These are phyloP conservation scores for Chloebia gouldiae DNA, from an alignment of 2,113 vertebrate genomes.

Conservation along the genomic window DNA sequence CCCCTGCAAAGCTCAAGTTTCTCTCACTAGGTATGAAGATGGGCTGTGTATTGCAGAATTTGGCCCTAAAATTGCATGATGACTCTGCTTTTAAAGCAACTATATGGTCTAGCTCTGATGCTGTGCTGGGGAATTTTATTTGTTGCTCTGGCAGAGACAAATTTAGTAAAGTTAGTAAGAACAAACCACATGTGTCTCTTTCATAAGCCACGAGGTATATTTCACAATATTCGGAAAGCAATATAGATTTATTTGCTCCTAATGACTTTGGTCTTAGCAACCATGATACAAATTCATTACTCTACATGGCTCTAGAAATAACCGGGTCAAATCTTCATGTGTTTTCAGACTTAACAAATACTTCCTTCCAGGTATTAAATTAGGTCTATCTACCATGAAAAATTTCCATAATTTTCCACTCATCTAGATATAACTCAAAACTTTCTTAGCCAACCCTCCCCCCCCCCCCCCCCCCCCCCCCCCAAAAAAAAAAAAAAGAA, in stretches of 20 bases:
- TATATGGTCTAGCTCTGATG: background rate
- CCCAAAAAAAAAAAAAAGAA: too few relatives aligned
- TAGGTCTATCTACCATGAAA: background rate
- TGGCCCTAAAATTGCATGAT: background rate
- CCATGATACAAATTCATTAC: background rate
- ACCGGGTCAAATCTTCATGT: background rate
- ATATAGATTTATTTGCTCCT: background rate
- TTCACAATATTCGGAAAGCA: background rate
- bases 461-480: accelerated
- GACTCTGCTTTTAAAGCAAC: background rate
- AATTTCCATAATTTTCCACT: background rate
- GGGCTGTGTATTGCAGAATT: background rate
- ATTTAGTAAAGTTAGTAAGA: background rate
- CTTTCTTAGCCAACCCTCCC: background rate
- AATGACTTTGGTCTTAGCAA: background rate
- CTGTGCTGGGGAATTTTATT: background rate
- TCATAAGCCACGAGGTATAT: background rate
- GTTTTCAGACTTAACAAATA: background rate
- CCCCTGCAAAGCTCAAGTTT: background rate
- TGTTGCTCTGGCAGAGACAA: background rate
- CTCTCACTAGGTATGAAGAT: background rate
- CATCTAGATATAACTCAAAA: background rate
- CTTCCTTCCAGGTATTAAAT: background rate
- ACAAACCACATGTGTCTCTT: background rate
- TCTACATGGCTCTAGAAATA: background rate